Percentiles rank a stretch among this genome's conserved stretches.
Conservation (phyloP, 2,797 vertebrate species). For the Spinibarbus caldwelli region DNA sequence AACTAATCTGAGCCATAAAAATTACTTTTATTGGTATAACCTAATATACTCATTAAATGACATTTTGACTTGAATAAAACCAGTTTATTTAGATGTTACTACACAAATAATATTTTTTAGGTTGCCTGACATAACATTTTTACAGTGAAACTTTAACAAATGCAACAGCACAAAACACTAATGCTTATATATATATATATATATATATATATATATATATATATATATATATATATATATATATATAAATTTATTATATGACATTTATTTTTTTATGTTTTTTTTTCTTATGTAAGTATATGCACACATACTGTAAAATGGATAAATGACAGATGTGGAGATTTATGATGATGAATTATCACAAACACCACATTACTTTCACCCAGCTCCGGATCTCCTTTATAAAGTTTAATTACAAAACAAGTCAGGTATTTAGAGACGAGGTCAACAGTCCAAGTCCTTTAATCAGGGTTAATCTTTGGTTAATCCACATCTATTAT, state of each 20-base stretch:
- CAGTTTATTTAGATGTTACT: not conserved
- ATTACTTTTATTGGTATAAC: not conserved
- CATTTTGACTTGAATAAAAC: not conserved
- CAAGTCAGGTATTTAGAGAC: conserved; percentile 78
- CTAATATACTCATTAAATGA: not conserved
- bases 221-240: no score
- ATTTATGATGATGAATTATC: conserved; percentile 1
- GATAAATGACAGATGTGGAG: not conserved
- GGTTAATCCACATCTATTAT: conserved; percentile 82
- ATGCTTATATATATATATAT: not conserved
- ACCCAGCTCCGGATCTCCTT: conserved; percentile 53
- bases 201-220: no score
- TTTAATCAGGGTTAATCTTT: conserved; percentile 84
- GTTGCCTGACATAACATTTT: not conserved
- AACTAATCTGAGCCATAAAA: not conserved
- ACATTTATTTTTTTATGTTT: no score
- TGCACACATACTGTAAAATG: not conserved
- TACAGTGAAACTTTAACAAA: not conserved
- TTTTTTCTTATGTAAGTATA: not conserved
- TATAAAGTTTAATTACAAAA: conserved; percentile 77
- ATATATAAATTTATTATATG: no score
- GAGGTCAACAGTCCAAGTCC: conserved; percentile 84
- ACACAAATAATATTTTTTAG: not conserved
- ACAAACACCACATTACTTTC: conserved; percentile 13
- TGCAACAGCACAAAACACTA: not conserved